A percentile compares a stretch with the other conserved stretches of the same genome.
Conservation (phyloP, 2,113 vertebrate genomes). For the Syngnathus floridae region DNA sequence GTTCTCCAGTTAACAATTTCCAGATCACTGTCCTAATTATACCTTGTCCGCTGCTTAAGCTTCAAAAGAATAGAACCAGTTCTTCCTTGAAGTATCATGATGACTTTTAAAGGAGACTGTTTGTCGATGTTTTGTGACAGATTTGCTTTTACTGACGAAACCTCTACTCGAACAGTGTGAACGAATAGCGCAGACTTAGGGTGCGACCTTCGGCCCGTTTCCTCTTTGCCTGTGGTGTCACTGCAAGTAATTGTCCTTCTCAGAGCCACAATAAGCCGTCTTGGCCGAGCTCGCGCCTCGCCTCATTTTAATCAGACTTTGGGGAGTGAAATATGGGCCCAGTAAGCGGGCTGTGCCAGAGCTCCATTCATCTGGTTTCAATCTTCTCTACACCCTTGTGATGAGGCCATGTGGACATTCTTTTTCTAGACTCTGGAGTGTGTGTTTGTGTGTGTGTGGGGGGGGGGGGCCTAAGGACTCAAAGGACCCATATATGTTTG, state of each 20-base stretch:
- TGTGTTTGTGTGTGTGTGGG: constrained; percentile 11
- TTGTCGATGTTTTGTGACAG: constrained; percentile 1
- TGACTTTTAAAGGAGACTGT: constrained; percentile 7
- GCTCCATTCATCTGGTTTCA: constrained; percentile 75
- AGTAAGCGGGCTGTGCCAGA: constrained; percentile 45
- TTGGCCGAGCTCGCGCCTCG: constrained; percentile 41
- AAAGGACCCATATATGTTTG: not conserved
- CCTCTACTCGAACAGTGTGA: constrained; percentile 9
- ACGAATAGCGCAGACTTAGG: constrained; percentile 26
- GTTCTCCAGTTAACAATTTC: constrained; percentile 40
- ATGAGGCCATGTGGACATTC: constrained; percentile 66
- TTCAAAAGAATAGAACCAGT: constrained; percentile 23
- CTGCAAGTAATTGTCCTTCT: constrained; percentile 43
- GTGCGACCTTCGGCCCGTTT: constrained; percentile 41
- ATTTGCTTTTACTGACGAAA: constrained; percentile 10
- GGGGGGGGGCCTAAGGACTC: constrained; percentile 25
- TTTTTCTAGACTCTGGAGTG: constrained; percentile 48
- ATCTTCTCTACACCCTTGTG: constrained; percentile 64
- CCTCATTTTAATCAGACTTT: constrained; percentile 70
- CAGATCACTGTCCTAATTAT: constrained; percentile 54
- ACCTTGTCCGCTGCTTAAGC: constrained; percentile 12
- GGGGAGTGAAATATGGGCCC: constrained; percentile 69
- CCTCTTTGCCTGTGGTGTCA: constrained; percentile 27
- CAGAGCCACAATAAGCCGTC: constrained; percentile 42
- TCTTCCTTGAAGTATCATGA: constrained; percentile 15